Base-by-base conservation (phyloP, 2,888 invertebrate genomes). In the Conus canariensis region DNA sequence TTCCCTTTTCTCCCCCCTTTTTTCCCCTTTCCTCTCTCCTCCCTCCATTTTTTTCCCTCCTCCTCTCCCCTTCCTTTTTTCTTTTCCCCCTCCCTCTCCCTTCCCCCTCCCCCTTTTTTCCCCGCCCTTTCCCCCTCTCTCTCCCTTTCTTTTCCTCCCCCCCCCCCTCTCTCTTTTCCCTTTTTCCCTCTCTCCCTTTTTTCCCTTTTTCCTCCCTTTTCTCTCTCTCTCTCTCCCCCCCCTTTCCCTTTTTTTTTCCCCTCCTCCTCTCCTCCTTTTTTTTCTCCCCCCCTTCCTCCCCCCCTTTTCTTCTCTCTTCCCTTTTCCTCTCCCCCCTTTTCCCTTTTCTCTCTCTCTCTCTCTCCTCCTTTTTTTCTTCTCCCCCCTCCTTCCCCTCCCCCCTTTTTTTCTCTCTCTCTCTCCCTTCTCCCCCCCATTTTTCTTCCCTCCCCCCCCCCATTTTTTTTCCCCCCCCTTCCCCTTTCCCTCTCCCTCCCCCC, bases 181-280 rank as follows among this genome's bases (percentile, higher is more conserved):
- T 14, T 60, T 19, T 70, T 19, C 22, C 10, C 22, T 19, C 22
- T 19, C 22, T 19, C 22, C 10, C 16, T 19, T 70, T 19, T 70
- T 19, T 70, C 67, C 16, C 67, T 70, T 19, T 70, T 19, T 70
- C 67, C 16, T 19, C 16, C 67, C 22, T 19, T 70, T 19, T 19
- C 67, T 70, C 60, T 64, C 30, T n/a, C 30, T 67, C 86, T 86
- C 30, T 67, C 86, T 67, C 30, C 30, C 86, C 67, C 64, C 30
- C 64, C 30, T 30, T 67, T 14, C 30, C 64, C 30, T 30, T 30
- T 14, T 25, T 8, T 30, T 67, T 67, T 30, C 30, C 45, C 67
- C 64, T 86, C 30, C 9, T 10, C 19, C 64, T 30, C 30, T 86
- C 30, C 45, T 4, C 22, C 58, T 60, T 19, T 86, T 7, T 67